Evolutionary conservation across 2,113 vertebrate genomes (phyloP), one percentile per base, ranked within the genome.

Genomic region (Emberiza fucata): DNA sequence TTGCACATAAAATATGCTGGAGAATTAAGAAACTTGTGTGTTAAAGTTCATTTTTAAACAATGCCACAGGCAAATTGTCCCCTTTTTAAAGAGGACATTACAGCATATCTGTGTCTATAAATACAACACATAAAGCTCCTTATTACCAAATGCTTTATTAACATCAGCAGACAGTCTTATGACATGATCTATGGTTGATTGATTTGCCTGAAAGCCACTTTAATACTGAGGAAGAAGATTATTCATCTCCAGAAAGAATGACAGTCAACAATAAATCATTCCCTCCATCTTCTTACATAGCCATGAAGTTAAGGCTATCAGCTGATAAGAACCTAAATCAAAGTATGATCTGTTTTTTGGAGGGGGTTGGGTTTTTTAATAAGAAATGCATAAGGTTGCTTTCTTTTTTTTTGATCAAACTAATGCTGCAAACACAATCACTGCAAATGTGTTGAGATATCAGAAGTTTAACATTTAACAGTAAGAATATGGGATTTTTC

Each of bases 71-170:
- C 35, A 90, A 79, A 81, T 35, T 53, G 27, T 88, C 45, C 64
- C 77, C 86, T 94, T 96, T 83, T 94, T 73, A 89, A 96, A 51
- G 56, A 91, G 65, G 47, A 9, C 77, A 77, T 97, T 95, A 85
- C 33, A 71, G 64, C 87, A 95, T 96, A 94, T 88, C 79, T 95
- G 51, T 91, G 77, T 95, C 91, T 96, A 97, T 97, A 97, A 97
- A 97, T 97, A 97, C 84, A 97, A 95, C 82, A 88, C 76, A 97
- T 96, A 97, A 98, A 97, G 77, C 65, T 97, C 81, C 91, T 97
- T 97, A 97, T 97, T 98, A 97, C 91, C 91, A 20, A 97, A 98
- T 97, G 89, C 94, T 97, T 98, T 98, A 97, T 98, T 98, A 97
- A 97, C 96, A 97, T 95, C 96, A 94, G 94, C 97, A 96, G 97